Percentiles rank a stretch among this genome's conserved stretches.
phyloP scores from a whole-genome alignment of 2,888 invertebrate genomes.

The Agriopis aurantiaria region DNA sequence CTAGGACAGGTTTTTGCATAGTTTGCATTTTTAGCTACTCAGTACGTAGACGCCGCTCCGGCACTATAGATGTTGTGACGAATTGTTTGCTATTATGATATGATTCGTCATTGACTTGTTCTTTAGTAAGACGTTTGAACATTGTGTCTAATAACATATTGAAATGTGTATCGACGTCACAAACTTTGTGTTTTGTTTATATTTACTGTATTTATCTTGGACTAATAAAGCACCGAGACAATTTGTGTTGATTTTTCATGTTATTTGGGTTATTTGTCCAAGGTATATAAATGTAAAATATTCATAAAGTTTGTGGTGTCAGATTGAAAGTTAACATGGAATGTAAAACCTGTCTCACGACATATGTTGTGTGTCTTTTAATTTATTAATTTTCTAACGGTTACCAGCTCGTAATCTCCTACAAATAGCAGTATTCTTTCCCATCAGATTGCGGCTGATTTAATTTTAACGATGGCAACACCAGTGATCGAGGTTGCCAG shows the following conservation, averaged over 20 bases:
- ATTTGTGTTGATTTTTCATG: neutral
- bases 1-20: conserved; percentile 62
- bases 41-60: conserved; percentile 33
- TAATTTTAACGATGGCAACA: conserved; percentile 63
- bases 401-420: conserved; percentile 49
- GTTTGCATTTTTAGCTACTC: conserved; percentile 26
- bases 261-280: neutral
- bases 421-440: conserved; percentile 67
- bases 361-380: conserved; percentile 79
- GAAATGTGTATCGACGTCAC: conserved; percentile 23
- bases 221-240: neutral
- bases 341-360: conserved; percentile 81
- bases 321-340: conserved; percentile 40
- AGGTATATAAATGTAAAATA: conserved; percentile 25
- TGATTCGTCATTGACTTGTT: conserved; percentile 14
- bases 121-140: conserved; percentile 10
- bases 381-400: conserved; percentile 64
- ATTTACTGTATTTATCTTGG: neutral
- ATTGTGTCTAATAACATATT: conserved; percentile 24
- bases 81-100: conserved; percentile 12
- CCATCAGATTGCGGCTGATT: conserved; percentile 80
- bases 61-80: conserved; percentile 14
- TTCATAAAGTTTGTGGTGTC: conserved; percentile 45
- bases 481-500: conserved; percentile 56
- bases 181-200: conserved; percentile 23